These are phyloP conservation scores for Laterallus jamaicensis DNA, from an alignment of 2,113 vertebrate genomes.

Conservation along the genomic window DNA sequence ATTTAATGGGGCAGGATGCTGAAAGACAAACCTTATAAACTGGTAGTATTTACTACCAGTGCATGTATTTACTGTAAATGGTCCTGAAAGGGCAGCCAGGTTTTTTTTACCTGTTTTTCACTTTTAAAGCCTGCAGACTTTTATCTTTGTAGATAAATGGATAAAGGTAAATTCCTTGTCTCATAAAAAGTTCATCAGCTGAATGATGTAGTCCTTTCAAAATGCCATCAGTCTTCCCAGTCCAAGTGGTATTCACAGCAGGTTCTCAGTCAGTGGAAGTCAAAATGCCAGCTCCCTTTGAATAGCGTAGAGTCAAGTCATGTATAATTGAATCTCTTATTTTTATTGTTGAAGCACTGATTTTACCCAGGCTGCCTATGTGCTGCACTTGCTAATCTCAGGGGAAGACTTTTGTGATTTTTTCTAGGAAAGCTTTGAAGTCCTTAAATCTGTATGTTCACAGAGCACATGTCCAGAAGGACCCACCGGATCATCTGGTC, in stretches of 20 bases:
- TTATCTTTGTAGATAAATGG: background rate
- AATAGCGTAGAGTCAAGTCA: background rate
- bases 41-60: background rate
- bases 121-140: background rate
- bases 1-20: background rate
- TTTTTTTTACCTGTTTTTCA: background rate
- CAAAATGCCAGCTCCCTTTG: slow-evolving; percentile 35
- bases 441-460: background rate
- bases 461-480: background rate
- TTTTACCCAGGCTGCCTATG: background rate
- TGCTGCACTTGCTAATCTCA: background rate
- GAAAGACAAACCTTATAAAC: background rate
- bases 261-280: background rate
- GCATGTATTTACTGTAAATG: background rate
- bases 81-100: background rate
- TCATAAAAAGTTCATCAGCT: slow-evolving; percentile 48
- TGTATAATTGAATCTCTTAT: slow-evolving; percentile 13
- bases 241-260: background rate
- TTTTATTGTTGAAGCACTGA: slow-evolving; percentile 18
- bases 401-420: background rate
- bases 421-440: background rate
- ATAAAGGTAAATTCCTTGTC: slow-evolving; percentile 8
- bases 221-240: slow-evolving; percentile 37
- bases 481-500: background rate
- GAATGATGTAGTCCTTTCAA: slow-evolving; percentile 32